Conservation (phyloP, 2,888 invertebrate genomes). For the Strigamia maritima region DNA sequence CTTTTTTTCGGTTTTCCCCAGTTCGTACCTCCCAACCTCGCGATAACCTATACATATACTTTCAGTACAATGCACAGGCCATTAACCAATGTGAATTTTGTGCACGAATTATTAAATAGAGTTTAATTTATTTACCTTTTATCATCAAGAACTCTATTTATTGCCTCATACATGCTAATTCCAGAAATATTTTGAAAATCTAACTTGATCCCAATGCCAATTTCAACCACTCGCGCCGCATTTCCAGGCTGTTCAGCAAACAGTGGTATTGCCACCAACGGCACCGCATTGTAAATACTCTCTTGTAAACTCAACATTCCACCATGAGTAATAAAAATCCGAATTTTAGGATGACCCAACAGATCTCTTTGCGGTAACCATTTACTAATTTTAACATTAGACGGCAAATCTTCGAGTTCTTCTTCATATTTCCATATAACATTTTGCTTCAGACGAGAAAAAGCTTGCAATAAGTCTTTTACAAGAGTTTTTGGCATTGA, state of each 20-base stretch:
- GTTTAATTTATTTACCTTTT: neutral
- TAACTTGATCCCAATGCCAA: neutral
- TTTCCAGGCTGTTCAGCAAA: constrained; percentile 8
- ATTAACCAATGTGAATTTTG: no score
- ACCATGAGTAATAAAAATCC: constrained; percentile 9
- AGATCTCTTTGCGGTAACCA: neutral
- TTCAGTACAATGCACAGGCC: no score
- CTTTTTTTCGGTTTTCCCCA: no score
- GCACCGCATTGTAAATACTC: neutral
- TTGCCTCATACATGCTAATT: neutral
- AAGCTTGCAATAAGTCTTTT: neutral
- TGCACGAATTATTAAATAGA: no score
- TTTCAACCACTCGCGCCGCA: neutral
- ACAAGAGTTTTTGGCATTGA: neutral
- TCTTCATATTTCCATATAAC: constrained; percentile 11
- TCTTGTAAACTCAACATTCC: neutral
- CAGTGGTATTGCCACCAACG: neutral
- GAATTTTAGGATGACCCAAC: constrained; percentile 9
- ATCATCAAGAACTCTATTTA: neutral
- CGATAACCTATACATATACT: no score
- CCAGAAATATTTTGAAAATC: neutral
- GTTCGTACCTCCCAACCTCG: no score
- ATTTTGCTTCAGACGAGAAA: neutral
- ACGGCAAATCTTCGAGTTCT: neutral
- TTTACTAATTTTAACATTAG: neutral